phyloP scores from a whole-genome alignment of 2,113 vertebrate species.

The Hippocampus comes region DNA sequence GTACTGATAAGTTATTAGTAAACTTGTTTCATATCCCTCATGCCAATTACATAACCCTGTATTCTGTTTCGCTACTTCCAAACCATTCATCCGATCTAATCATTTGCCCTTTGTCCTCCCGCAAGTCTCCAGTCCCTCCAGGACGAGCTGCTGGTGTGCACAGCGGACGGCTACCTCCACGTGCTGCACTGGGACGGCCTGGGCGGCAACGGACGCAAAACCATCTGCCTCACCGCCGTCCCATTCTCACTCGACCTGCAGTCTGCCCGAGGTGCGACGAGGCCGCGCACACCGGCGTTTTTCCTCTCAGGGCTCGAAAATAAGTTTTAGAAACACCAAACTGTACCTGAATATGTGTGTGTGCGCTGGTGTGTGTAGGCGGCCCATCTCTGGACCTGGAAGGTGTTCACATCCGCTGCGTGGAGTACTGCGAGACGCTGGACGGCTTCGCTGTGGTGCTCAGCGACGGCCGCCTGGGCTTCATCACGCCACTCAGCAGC shows the following conservation, averaged over 20 bases:
- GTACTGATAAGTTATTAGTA: too few relatives aligned
- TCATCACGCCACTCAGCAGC: conserved; percentile 89
- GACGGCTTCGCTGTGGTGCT: conserved; percentile 95
- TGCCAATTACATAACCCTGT: background rate
- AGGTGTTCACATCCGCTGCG: conserved; percentile 81
- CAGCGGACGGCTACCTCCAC: conserved; percentile 90
- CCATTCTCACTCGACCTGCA: conserved; percentile 96
- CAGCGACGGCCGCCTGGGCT: conserved; percentile 91
- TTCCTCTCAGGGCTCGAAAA: too few relatives aligned
- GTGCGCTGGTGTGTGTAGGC: conserved; percentile 53
- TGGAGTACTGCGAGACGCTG: conserved; percentile 93
- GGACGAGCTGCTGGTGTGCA: conserved; percentile 90
- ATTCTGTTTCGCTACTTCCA: too few relatives aligned
- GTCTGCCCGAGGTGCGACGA: conserved; percentile 84
- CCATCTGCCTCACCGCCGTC: conserved; percentile 88
- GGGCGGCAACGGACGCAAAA: conserved; percentile 88
- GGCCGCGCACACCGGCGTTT: background rate
- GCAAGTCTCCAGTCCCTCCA: conserved; percentile 87
- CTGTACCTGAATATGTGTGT: background rate
- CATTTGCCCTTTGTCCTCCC: background rate
- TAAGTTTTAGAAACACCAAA: background rate
- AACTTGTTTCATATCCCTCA: background rate
- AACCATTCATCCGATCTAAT: background rate
- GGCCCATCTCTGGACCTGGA: conserved; percentile 90
- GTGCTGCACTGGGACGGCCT: conserved; percentile 92